A percentile compares a stretch with the other conserved stretches of the same genome.
Evolutionary conservation across 2,797 vertebrate genomes (phyloP).

Genomic region (Alauda arvensis): DNA sequence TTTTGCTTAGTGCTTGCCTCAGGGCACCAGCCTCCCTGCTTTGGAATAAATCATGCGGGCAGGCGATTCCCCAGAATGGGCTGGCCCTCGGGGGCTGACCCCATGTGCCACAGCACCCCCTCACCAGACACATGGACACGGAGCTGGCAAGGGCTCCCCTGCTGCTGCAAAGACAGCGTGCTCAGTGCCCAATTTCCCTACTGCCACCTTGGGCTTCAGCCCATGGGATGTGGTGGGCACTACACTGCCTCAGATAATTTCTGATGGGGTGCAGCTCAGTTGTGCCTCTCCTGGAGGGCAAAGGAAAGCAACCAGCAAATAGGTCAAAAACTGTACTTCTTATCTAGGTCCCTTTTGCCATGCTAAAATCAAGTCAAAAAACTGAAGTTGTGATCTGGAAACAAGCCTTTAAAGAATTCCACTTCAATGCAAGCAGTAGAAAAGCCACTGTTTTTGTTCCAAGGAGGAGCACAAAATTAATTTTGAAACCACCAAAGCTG

Average conservation of each 20-base stretch:
- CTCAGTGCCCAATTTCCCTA: accelerated
- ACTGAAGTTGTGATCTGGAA: background rate
- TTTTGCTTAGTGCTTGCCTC: background rate
- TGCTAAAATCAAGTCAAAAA: background rate
- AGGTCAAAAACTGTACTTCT: background rate
- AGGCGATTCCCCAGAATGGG: accelerated
- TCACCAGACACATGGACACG: accelerated
- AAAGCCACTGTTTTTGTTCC: background rate
- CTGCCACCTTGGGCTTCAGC: background rate
- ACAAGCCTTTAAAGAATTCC: background rate
- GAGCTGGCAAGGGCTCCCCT: background rate
- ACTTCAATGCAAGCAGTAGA: background rate
- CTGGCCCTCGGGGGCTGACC: background rate
- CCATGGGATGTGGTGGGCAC: background rate
- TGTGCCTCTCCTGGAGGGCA: background rate
- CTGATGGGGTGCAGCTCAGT: background rate
- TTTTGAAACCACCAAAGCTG: background rate
- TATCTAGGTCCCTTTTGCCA: background rate
- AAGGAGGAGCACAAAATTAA: background rate
- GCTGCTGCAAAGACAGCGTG: accelerated
- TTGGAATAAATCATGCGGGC: background rate
- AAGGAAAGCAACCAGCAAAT: background rate
- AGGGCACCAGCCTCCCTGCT: conserved; percentile 1
- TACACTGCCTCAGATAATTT: background rate
- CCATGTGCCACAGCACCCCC: background rate